Conservation (phyloP, 2,888 invertebrate genomes). For the Pseudolycoriella hygida region DNA sequence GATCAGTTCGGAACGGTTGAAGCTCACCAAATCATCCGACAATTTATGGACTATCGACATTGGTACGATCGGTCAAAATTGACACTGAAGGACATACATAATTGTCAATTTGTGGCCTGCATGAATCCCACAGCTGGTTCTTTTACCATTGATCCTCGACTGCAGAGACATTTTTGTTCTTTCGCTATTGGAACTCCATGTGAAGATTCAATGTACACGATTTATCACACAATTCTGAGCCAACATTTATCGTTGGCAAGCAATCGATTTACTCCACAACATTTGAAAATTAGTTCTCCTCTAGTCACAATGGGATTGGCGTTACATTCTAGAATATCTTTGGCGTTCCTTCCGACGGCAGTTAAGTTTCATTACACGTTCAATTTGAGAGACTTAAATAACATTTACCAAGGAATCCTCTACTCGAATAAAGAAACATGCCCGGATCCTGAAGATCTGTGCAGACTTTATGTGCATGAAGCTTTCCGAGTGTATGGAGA, state of each 20-base stretch:
- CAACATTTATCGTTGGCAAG: slow-evolving; percentile 50
- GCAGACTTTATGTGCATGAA: slow-evolving; percentile 83
- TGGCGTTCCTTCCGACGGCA: slow-evolving; percentile 78
- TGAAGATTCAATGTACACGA: slow-evolving; percentile 57
- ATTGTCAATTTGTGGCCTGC: slow-evolving; percentile 85
- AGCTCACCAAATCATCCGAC: slow-evolving; percentile 83
- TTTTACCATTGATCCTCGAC: slow-evolving; percentile 80
- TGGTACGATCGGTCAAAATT: slow-evolving; percentile 38
- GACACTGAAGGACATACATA: slow-evolving; percentile 69
- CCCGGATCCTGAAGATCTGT: slow-evolving; percentile 48
- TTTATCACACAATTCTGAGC: slow-evolving; percentile 65
- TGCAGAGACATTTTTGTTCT: slow-evolving; percentile 76
- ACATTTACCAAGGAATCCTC: slow-evolving; percentile 72
- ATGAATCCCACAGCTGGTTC: slow-evolving; percentile 98
- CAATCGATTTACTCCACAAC: slow-evolving; percentile 40
- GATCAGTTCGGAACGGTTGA: slow-evolving; percentile 91
- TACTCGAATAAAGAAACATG: slow-evolving; percentile 63
- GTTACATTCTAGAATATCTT: slow-evolving; percentile 57
- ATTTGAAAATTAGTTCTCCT: slow-evolving; percentile 37
- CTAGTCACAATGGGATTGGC: slow-evolving; percentile 55
- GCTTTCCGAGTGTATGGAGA: slow-evolving; percentile 81
- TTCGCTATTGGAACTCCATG: slow-evolving; percentile 78
- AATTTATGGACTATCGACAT: slow-evolving; percentile 87
- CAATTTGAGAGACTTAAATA: slow-evolving; percentile 81
- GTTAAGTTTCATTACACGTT: slow-evolving; percentile 91